A percentile compares a stretch with the other conserved stretches of the same genome.
Evolutionary conservation across 2,888 invertebrate genomes (phyloP).

Genomic region (Exephanes ischioxanthus): DNA sequence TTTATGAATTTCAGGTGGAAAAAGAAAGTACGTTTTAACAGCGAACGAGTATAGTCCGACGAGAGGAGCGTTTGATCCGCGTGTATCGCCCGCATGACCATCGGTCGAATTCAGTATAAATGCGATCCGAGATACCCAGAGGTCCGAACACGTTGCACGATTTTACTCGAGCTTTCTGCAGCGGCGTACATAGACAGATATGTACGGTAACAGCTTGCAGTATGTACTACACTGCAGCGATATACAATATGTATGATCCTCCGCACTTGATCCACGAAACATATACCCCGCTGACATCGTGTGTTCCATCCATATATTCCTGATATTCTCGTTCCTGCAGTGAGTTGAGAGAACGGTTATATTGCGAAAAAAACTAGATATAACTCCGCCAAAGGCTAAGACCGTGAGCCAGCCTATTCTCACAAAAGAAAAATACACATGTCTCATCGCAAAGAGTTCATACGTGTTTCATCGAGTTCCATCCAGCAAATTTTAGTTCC

Average conservation of each 20-base stretch:
- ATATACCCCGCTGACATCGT: neutral
- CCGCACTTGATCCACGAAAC: slow-evolving; percentile 26
- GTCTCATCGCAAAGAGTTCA: neutral
- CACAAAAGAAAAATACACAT: neutral
- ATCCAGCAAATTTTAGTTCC: neutral
- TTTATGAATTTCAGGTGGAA: slow-evolving; percentile 25
- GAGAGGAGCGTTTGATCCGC: slow-evolving; percentile 43
- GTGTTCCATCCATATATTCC: neutral
- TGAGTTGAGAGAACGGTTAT: neutral
- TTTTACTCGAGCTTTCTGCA: neutral
- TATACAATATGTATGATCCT: slow-evolving; percentile 34
- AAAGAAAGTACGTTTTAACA: slow-evolving; percentile 14
- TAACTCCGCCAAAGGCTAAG: neutral
- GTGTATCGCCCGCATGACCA: neutral
- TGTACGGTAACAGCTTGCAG: slow-evolving; percentile 16
- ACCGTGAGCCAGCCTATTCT: neutral
- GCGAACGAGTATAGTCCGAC: neutral
- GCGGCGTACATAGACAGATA: neutral
- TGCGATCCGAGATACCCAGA: neutral
- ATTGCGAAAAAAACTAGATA: neutral
- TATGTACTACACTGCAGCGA: slow-evolving; percentile 15
- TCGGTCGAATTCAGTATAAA: slow-evolving; percentile 7
- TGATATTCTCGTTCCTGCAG: neutral
- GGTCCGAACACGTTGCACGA: slow-evolving; percentile 10
- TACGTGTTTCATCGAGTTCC: slow-evolving; percentile 2